Conservation (phyloP, 1,140 invertebrate species). For the Trachymyrmex septentrionalis region DNA sequence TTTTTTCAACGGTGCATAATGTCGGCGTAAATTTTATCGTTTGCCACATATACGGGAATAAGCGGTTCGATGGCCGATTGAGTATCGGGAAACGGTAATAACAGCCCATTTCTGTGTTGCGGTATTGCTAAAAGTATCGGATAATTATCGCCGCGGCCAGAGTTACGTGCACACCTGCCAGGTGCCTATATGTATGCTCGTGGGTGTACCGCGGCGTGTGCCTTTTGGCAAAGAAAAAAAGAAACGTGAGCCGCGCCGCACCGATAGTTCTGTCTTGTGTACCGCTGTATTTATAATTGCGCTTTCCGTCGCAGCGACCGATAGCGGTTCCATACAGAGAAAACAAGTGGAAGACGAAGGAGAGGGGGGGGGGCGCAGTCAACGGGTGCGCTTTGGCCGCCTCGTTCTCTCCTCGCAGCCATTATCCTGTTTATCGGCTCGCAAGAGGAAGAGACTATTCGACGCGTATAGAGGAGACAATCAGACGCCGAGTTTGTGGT, state of each 20-base stretch:
- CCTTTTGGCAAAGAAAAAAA: slow-evolving; percentile 36
- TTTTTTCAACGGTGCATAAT: slow-evolving; percentile 29
- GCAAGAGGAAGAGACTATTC: slow-evolving; percentile 25
- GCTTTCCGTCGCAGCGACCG: slow-evolving; percentile 74
- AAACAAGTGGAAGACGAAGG: slow-evolving; percentile 63
- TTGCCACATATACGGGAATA: slow-evolving; percentile 40
- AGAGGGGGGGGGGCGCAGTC: slow-evolving; percentile 42
- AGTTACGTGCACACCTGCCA: slow-evolving; percentile 77
- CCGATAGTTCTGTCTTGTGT: slow-evolving; percentile 54
- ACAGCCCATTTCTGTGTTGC: slow-evolving; percentile 60
- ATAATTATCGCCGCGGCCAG: slow-evolving; percentile 69
- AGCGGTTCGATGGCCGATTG: slow-evolving; percentile 46
- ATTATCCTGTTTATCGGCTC: slow-evolving; percentile 64
- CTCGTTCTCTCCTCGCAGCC: slow-evolving; percentile 21
- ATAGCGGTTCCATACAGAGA: slow-evolving; percentile 80
- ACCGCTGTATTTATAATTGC: slow-evolving; percentile 78
- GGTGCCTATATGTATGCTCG: slow-evolving; percentile 25
- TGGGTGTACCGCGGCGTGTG: slow-evolving; percentile 58
- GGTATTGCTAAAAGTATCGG: slow-evolving; percentile 69
- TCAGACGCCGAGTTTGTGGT: slow-evolving; percentile 12
- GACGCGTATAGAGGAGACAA: slow-evolving; percentile 32
- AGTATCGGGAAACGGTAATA: slow-evolving; percentile 68
- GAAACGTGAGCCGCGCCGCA: slow-evolving; percentile 17
- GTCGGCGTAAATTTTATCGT: slow-evolving; percentile 46
- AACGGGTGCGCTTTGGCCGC: slow-evolving; percentile 47